Base-by-base conservation (phyloP, 2,888 invertebrate species). In the Sphaerophoria taeniata region DNA sequence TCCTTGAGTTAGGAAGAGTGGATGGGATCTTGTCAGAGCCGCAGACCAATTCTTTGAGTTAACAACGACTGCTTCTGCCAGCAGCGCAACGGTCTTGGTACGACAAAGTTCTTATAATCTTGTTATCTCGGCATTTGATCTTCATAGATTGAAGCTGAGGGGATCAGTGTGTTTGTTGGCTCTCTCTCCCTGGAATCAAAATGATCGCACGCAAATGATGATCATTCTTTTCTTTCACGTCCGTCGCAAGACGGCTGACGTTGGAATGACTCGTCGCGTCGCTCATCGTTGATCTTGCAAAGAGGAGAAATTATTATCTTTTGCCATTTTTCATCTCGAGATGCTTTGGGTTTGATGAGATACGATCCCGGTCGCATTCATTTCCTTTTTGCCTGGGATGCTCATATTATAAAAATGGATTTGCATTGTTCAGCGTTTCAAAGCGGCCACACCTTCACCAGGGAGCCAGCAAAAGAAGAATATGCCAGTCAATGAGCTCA, bases 101-200 rank as follows among this genome's bases (percentile, higher is more conserved):
- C 12, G 67, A 24, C 45, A 6, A 14, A 33, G 16, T 43, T 43
- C 53, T 63, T 71, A 60, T 74, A 74, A 71, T 85, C 85, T 81
- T 58, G 81, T 81, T 85, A 81, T 77, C 81, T 81, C 49, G 73
- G 72, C 85, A 65, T 85, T 85, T 85, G 85, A 85, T 85, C 85
- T 63, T 34, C 60, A 76, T 79, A 73, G 80, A 60, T 55, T 33
- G 74, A 36, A 53, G 24, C 47, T 4, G 16, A 24, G 1, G 24
- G 24, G 24, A 24, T 24, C 24, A 24, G 78, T 79, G 58, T 76
- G 63, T 83, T 74, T 83, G 74, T 24, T 24, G 73, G 73, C 65
- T 78, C 56, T 45, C 33, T 43, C 43, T 56, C 34, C 61, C 53
- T 75, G 65, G 63, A 85, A 85, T 85, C 85, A 80, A 76, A 81